Evolutionary conservation across 2,113 vertebrate genomes (phyloP), one percentile per base, ranked within the genome.

Genomic region (Choloepus hoffmanni): DNA sequence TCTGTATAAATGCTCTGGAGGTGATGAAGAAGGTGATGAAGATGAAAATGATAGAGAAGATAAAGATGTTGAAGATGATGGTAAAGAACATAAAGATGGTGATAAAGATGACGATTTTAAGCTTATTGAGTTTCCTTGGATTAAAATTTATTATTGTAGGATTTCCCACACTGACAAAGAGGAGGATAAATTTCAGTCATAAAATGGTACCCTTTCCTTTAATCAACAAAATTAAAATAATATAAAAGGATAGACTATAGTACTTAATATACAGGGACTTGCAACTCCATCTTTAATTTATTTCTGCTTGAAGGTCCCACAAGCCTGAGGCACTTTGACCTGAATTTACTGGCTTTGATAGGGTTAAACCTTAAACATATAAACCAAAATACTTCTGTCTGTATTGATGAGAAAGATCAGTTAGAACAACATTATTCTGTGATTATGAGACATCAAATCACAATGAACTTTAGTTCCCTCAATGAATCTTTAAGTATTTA

Each of bases 401-500:
- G 62, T 45, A 21, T n/a, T 72, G 86, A 92, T 90, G 92, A 43
- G 58, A 70, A 89, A 74, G 79, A 70, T 86, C 83, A 89, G 53
- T 82, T 60, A 60, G 74, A 89, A 21, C 63, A 90, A 58, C n/a
- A 48, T 84, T 86, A 76, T 96, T 93, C 79, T 93, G 70, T 91
- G 95, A 84, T 92, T 94, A 36, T 50, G 70, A 95, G 93, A 91
- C 83, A 78, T 78, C 81, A 89, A 82, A 78, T 82, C 62, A 50
- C 91, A 50, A 50, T 89, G 93, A 92, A 96, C 83, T 95, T 97
- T 67, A 81, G 79, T 67, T 94, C 24, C 78, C 30, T 89, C 67
- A 95, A 50, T 90, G 73, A 94, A 79, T 96, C 78, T 84, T 94
- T 89, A 79, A 89, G 92, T 95, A 94, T 95, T 95, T 95, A 90